Evolutionary conservation across 2,888 invertebrate genomes (phyloP).

Genomic region (Adelognathus sp.): DNA sequence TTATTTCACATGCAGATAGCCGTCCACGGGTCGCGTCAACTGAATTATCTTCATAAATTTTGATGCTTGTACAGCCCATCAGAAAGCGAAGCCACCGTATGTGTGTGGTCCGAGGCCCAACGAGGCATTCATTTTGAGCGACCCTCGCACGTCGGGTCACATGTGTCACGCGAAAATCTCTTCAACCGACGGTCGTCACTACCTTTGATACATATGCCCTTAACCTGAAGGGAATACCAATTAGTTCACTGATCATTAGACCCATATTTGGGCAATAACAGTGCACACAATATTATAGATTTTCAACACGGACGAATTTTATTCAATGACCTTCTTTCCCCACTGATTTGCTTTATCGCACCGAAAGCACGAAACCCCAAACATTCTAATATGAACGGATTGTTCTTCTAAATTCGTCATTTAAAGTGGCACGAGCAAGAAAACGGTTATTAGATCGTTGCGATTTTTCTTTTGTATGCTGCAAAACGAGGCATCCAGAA

Average conservation of each 20-base stretch:
- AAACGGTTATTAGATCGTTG: too few relatives aligned
- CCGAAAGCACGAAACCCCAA: too few relatives aligned
- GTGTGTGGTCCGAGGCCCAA: background rate
- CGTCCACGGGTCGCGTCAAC: background rate
- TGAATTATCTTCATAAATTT: conserved; percentile 38
- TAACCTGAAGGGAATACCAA: background rate
- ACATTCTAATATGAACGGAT: too few relatives aligned
- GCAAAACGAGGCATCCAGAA: too few relatives aligned
- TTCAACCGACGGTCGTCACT: background rate
- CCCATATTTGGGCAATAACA: too few relatives aligned
- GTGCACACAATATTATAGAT: too few relatives aligned
- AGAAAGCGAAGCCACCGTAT: background rate
- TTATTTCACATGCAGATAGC: conserved; percentile 17
- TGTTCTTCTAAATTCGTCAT: too few relatives aligned
- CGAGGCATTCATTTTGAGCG: conserved; percentile 57
- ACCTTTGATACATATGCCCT: background rate
- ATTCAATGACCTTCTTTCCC: too few relatives aligned
- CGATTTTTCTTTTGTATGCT: too few relatives aligned
- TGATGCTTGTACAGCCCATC: conserved; percentile 21
- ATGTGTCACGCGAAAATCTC: background rate
- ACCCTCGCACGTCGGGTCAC: background rate
- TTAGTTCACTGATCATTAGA: background rate
- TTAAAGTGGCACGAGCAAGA: too few relatives aligned
- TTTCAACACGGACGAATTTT: too few relatives aligned
- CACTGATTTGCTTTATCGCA: too few relatives aligned